A percentile compares a stretch with the other conserved stretches of the same genome.
Conservation (phyloP, 2,113 vertebrate genomes). For the Leuciscus idus region DNA sequence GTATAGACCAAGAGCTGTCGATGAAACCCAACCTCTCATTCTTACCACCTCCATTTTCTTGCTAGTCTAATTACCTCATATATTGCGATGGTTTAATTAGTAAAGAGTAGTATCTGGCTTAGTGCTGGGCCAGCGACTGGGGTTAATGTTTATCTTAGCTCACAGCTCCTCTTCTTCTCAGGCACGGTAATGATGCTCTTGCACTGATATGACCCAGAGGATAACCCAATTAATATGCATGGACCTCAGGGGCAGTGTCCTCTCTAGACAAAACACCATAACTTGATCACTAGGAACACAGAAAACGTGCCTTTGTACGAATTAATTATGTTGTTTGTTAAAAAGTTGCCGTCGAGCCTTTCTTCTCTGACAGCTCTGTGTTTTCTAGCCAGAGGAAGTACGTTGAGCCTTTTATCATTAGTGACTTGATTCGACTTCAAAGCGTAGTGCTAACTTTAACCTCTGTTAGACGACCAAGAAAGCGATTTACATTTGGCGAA, state of each 20-base stretch:
- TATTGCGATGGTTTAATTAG: slow-evolving; percentile 67
- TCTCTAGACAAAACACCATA: slow-evolving; percentile 58
- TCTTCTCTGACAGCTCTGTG: slow-evolving; percentile 27
- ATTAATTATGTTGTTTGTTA: slow-evolving; percentile 44
- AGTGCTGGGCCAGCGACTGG: slow-evolving; percentile 69
- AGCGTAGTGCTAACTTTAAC: slow-evolving; percentile 4
- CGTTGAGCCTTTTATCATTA: neutral
- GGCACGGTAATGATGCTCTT: slow-evolving; percentile 68
- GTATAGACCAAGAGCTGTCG: neutral
- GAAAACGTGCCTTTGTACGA: slow-evolving; percentile 34
- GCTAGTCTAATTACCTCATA: neutral
- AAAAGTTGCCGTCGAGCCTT: slow-evolving; percentile 25
- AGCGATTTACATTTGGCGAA: neutral
- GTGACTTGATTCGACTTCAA: slow-evolving; percentile 10
- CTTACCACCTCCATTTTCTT: neutral
- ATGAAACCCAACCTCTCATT: neutral
- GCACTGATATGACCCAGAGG: slow-evolving; percentile 65
- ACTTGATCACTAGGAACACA: slow-evolving; percentile 51
- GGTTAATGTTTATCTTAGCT: slow-evolving; percentile 63
- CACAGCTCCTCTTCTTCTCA: slow-evolving; percentile 62
- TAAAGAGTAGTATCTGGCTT: slow-evolving; percentile 64
- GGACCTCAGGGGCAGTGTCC: slow-evolving; percentile 53
- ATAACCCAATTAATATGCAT: slow-evolving; percentile 61
- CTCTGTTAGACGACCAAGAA: neutral
- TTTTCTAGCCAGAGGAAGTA: slow-evolving; percentile 2